phyloP scores from a whole-genome alignment of 2,113 vertebrate species.

The Eclectus roratus region DNA sequence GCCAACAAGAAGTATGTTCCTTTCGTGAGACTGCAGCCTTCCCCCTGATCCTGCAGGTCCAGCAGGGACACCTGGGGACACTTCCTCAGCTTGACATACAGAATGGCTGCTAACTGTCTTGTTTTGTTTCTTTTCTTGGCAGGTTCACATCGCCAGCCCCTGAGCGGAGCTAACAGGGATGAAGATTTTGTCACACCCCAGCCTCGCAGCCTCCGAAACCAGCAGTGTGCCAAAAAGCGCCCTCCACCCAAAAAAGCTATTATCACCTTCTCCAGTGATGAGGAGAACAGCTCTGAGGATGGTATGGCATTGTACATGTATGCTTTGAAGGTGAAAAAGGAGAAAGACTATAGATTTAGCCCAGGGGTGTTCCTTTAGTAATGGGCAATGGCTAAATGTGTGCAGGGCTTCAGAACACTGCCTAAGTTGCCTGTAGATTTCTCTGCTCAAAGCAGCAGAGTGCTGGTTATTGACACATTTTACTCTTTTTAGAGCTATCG shows the following conservation, averaged over 20 bases:
- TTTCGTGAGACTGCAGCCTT: not conserved
- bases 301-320: not conserved
- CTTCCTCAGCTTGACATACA: not conserved
- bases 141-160: constrained; percentile 8
- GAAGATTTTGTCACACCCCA: constrained; percentile 80
- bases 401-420: not conserved
- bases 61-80: not conserved
- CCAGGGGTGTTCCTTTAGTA: not conserved
- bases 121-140: not conserved
- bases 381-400: not conserved
- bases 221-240: not conserved
- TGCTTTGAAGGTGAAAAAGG: not conserved
- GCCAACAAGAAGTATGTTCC: constrained; percentile 30
- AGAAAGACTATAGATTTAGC: not conserved
- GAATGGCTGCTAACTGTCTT: not conserved
- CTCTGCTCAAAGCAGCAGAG: not conserved
- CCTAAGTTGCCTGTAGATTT: not conserved
- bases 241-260: constrained; percentile 65
- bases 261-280: constrained; percentile 89
- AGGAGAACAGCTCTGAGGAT: constrained; percentile 65
- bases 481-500: constrained; percentile 52
- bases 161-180: constrained; percentile 16
- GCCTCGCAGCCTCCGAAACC: not conserved
- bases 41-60: not conserved
- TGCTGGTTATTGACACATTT: not conserved